These are phyloP conservation scores for Malthinus seriepunctatus DNA, from an alignment of 2,888 invertebrate genomes.

Conservation along the genomic window DNA sequence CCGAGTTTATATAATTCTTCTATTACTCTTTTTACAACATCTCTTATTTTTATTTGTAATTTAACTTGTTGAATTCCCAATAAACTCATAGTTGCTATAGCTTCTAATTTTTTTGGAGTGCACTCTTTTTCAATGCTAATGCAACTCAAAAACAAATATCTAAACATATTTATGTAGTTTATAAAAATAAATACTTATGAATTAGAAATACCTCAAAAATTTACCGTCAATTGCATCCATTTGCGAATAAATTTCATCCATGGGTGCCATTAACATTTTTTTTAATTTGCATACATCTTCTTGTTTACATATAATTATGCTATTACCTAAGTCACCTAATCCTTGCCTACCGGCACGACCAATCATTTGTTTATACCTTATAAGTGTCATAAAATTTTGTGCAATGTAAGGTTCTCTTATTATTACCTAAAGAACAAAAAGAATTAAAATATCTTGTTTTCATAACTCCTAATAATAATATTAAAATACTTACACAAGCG, in stretches of 20 bases:
- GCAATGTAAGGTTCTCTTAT: slow-evolving; percentile 85
- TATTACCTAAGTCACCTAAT: slow-evolving; percentile 78
- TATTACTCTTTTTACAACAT: slow-evolving; percentile 55
- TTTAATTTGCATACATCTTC: slow-evolving; percentile 63
- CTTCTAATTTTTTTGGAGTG: slow-evolving; percentile 58
- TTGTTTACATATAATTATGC: slow-evolving; percentile 76
- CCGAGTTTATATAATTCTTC: slow-evolving; percentile 54
- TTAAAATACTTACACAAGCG: slow-evolving; percentile 66
- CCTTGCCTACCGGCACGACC: slow-evolving; percentile 94
- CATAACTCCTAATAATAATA: neutral
- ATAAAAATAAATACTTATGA: neutral
- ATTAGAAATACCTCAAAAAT: slow-evolving; percentile 54
- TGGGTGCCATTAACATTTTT: slow-evolving; percentile 63
- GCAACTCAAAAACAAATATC: slow-evolving; percentile 69
- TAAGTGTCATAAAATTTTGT: slow-evolving; percentile 69
- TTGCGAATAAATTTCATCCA: slow-evolving; percentile 69
- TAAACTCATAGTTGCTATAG: slow-evolving; percentile 63
- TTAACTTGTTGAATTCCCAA: slow-evolving; percentile 64
- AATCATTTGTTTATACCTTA: slow-evolving; percentile 93
- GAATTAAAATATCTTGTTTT: too few relatives aligned
- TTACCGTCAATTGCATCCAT: slow-evolving; percentile 59
- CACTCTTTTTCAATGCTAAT: slow-evolving; percentile 67
- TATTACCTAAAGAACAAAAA: slow-evolving; percentile 66
- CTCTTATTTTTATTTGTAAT: slow-evolving; percentile 52
- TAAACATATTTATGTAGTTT: slow-evolving; percentile 36